Conservation (phyloP, 2,797 vertebrate species). For the Selene dorsalis region DNA sequence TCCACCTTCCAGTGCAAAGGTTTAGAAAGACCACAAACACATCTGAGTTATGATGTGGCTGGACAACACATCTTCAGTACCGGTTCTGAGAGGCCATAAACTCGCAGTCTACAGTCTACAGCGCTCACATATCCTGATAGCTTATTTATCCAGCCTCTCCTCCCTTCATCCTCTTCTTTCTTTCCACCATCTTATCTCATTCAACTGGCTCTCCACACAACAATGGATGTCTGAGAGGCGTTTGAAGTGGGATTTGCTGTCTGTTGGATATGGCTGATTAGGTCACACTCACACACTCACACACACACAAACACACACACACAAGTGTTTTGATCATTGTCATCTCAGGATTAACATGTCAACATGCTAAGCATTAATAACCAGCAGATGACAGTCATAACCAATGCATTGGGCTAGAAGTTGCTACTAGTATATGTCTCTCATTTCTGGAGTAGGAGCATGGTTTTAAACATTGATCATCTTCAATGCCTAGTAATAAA, state of each 20-base stretch:
- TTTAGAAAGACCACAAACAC: neutral
- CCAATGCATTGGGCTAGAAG: conserved; percentile 10
- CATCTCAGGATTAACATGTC: conserved; percentile 62
- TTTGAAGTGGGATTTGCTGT: conserved; percentile 74
- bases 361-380: conserved; percentile 47
- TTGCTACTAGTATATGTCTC: neutral
- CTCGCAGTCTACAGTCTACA: conserved; percentile 8
- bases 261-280: conserved; percentile 78
- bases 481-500: neutral
- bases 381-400: conserved; percentile 59
- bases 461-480: neutral
- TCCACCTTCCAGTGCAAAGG: neutral
- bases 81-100: conserved; percentile 2
- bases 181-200: conserved; percentile 62
- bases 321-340: conserved; percentile 33
- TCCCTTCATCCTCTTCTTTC: conserved; percentile 41
- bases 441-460: neutral
- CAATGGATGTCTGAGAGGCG: conserved; percentile 74
- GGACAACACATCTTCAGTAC: neutral
- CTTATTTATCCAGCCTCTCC: conserved; percentile 53
- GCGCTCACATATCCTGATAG: conserved; percentile 37
- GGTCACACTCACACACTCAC: conserved; percentile 34
- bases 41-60: neutral
- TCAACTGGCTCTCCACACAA: conserved; percentile 67
- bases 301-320: conserved; percentile 34